Base-by-base conservation (phyloP, 1,140 invertebrate species). In the Leptonema lineaticorne region DNA sequence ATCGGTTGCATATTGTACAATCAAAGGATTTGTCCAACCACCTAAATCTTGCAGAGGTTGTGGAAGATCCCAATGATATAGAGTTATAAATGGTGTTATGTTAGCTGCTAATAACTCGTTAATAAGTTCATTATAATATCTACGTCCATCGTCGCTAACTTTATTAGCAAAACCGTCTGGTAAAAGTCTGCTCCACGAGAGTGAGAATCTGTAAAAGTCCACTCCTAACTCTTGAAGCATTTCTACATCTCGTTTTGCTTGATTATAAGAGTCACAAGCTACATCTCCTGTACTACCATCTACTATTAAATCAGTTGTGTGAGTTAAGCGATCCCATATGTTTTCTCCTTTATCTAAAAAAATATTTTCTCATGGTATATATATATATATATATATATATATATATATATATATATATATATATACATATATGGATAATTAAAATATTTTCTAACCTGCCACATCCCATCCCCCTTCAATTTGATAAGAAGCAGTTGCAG, bases 381-480 rank as follows among this genome's bases (percentile, higher is more conserved):
- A 16, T 0, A 18, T 53, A 53, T 70, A 41, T 27, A 62, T 33
- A 33, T 64, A 60, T n/a, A n/a, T n/a, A n/a, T n/a, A n/a, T n/a
- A n/a, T n/a, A n/a, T n/a, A n/a, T n/a, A n/a, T n/a, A n/a, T n/a
- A n/a, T n/a, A n/a, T n/a, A n/a, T n/a, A n/a, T n/a, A n/a, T n/a
- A n/a, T n/a, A n/a, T n/a, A n/a, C n/a, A n/a, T n/a, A n/a, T n/a
- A n/a, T n/a, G n/a, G n/a, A n/a, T n/a, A n/a, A n/a, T n/a, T n/a
- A n/a, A n/a, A n/a, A n/a, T 28, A 26, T 20, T 41, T 16, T 16
- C 26, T 62, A 77, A 84, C 85, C 85, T 73, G 83, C 81, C 56
- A 76, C 80, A 76, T 88, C 84, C 86, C 86, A 89, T 8, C 75
- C 85, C 24, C 88, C 88, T 81, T 89, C 87, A 20, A 88, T 79